phyloP scores from a whole-genome alignment of 2,888 invertebrate species.

The Sarcophaga rosellei region DNA sequence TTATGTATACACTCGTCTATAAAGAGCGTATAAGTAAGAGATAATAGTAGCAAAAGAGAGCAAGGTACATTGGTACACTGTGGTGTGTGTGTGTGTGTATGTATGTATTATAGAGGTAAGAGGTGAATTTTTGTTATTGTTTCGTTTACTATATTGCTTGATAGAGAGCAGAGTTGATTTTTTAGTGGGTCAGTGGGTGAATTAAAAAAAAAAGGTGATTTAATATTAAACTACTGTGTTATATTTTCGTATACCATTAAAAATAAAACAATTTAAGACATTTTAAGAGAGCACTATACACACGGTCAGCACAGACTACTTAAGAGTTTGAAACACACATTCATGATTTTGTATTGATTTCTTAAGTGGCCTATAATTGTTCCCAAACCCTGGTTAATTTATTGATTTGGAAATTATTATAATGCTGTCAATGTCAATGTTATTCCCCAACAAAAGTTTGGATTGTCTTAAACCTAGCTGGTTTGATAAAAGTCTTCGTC shows the following conservation, averaged over 20 bases:
- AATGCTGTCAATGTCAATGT: too few species aligned
- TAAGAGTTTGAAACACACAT: too few species aligned
- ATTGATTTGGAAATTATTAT: too few species aligned
- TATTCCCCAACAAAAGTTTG: too few species aligned
- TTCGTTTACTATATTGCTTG: background rate
- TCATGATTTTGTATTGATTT: too few species aligned
- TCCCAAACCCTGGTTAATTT: too few species aligned
- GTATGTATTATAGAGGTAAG: background rate
- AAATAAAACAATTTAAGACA: background rate
- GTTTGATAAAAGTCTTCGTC: too few species aligned
- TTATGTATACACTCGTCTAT: background rate
- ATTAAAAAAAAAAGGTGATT: slow-evolving; percentile 62
- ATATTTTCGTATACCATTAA: background rate
- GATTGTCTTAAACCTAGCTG: too few species aligned
- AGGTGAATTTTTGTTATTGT: slow-evolving; percentile 38
- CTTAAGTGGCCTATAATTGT: too few species aligned
- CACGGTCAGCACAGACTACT: too few species aligned
- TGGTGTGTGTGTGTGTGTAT: background rate
- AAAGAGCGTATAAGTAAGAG: background rate
- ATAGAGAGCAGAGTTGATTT: slow-evolving; percentile 61
- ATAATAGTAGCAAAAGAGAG: slow-evolving; percentile 8
- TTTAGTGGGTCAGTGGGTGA: slow-evolving; percentile 69
- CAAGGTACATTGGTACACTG: background rate
- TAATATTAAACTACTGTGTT: slow-evolving; percentile 58
- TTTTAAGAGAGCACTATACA: too few species aligned